A percentile compares a stretch with the other conserved stretches of the same genome.
These are phyloP conservation scores for Pyralis farinalis DNA, from an alignment of 2,888 invertebrate genomes.

Conservation along the genomic window DNA sequence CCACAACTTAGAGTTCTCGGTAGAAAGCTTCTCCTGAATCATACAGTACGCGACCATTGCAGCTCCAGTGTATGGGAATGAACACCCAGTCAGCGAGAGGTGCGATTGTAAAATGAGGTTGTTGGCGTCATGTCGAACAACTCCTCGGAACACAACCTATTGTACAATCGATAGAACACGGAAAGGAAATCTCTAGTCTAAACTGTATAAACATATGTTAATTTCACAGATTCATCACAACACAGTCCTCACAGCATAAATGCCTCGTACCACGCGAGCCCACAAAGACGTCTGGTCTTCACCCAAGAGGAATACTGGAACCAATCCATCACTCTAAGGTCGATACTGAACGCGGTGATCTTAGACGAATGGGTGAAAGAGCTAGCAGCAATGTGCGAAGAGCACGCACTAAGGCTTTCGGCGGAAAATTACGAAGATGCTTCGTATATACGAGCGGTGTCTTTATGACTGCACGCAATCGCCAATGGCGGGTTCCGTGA, in stretches of 20 bases:
- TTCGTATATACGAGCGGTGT: conserved; percentile 53
- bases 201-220: too few species aligned
- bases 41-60: too few species aligned
- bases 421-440: conserved; percentile 57
- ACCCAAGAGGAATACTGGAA: conserved; percentile 72
- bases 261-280: conserved; percentile 30
- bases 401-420: conserved; percentile 86
- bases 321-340: conserved; percentile 61
- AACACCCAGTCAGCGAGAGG: too few species aligned
- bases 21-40: too few species aligned
- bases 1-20: too few species aligned
- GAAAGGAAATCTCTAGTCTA: too few species aligned
- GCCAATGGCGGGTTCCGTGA: conserved; percentile 32
- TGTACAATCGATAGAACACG: too few species aligned
- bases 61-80: too few species aligned
- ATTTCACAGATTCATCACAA: conserved; percentile 40
- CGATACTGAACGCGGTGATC: conserved; percentile 86
- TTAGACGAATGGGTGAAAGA: conserved; percentile 98
- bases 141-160: too few species aligned
- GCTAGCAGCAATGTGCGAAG: conserved; percentile 95
- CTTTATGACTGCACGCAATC: conserved; percentile 67
- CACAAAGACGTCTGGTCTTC: conserved; percentile 51
- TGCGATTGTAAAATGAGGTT: too few species aligned
- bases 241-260: conserved; percentile 35
- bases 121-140: too few species aligned